Conservation (phyloP, 2,888 invertebrate species). For the Branchellion lobata region DNA sequence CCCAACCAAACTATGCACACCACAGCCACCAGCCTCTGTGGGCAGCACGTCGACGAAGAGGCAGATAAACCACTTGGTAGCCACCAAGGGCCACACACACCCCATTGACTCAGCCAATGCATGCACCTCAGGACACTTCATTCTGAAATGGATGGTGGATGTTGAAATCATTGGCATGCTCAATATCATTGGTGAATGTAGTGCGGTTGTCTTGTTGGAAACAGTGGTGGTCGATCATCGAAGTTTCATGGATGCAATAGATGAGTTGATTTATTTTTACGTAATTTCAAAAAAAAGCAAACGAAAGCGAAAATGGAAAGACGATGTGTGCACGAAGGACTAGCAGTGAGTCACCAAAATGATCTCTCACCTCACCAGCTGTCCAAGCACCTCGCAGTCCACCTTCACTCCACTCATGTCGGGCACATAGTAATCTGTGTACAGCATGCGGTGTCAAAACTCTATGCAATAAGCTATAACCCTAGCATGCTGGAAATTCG, state of each 20-base stretch:
- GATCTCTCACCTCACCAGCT: slow-evolving; percentile 70
- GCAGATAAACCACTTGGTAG: slow-evolving; percentile 94
- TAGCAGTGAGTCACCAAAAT: too few species aligned
- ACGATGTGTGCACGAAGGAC: too few species aligned
- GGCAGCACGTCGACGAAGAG: slow-evolving; percentile 89
- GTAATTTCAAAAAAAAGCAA: too few species aligned
- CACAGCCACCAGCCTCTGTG: slow-evolving; percentile 78
- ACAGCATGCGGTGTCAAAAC: slow-evolving; percentile 47
- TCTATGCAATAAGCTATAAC: too few species aligned
- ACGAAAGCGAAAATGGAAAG: too few species aligned
- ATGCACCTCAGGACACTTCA: slow-evolving; percentile 78
- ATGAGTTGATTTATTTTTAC: too few species aligned
- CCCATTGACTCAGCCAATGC: slow-evolving; percentile 77
- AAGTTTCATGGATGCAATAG: too few species aligned
- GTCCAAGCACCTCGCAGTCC: slow-evolving; percentile 84
- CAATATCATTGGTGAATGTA: neutral
- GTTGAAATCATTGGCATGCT: neutral
- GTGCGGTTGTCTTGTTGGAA: neutral
- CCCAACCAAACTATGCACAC: too few species aligned
- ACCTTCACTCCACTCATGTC: slow-evolving; percentile 85
- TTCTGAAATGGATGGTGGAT: slow-evolving; percentile 63
- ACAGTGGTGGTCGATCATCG: too few species aligned
- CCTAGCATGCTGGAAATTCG: too few species aligned
- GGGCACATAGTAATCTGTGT: slow-evolving; percentile 77
- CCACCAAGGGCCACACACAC: slow-evolving; percentile 84